Conservation (phyloP, 2,113 vertebrate species). For the Nematolebias whitei region DNA sequence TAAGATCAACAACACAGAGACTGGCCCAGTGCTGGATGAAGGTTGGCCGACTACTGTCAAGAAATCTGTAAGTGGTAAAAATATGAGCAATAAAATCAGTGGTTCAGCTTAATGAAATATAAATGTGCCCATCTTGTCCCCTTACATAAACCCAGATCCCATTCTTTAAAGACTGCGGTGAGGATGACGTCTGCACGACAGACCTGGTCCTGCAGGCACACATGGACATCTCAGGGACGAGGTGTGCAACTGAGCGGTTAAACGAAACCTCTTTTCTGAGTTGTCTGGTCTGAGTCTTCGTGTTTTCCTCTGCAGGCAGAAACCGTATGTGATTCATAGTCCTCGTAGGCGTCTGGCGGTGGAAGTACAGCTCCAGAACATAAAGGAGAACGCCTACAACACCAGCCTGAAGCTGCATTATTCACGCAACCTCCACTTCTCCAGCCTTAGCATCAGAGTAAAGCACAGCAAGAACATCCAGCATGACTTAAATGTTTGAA, state of each 20-base stretch:
- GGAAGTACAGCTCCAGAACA: slow-evolving; percentile 86
- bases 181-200: slow-evolving; percentile 88
- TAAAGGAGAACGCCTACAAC: slow-evolving; percentile 93
- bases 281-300: background rate
- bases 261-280: background rate
- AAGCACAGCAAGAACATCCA: background rate
- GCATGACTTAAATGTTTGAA: background rate
- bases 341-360: slow-evolving; percentile 83
- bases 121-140: background rate
- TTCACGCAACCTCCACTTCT: slow-evolving; percentile 91
- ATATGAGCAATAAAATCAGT: too few species aligned
- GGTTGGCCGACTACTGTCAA: slow-evolving; percentile 81
- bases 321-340: slow-evolving; percentile 84
- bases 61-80: slow-evolving; percentile 82
- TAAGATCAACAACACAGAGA: slow-evolving; percentile 83
- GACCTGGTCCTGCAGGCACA: slow-evolving; percentile 86
- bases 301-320: slow-evolving; percentile 77
- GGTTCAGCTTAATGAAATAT: too few species aligned
- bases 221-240: slow-evolving; percentile 87
- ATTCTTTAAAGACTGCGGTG: slow-evolving; percentile 96
- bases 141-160: slow-evolving; percentile 80
- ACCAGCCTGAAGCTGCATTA: slow-evolving; percentile 86
- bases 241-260: slow-evolving; percentile 69
- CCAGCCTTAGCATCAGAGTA: slow-evolving; percentile 88
- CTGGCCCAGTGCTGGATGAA: slow-evolving; percentile 87